Evolutionary conservation across 2,113 vertebrate species (phyloP).

Genomic region (Callocephalon fimbriatum): DNA sequence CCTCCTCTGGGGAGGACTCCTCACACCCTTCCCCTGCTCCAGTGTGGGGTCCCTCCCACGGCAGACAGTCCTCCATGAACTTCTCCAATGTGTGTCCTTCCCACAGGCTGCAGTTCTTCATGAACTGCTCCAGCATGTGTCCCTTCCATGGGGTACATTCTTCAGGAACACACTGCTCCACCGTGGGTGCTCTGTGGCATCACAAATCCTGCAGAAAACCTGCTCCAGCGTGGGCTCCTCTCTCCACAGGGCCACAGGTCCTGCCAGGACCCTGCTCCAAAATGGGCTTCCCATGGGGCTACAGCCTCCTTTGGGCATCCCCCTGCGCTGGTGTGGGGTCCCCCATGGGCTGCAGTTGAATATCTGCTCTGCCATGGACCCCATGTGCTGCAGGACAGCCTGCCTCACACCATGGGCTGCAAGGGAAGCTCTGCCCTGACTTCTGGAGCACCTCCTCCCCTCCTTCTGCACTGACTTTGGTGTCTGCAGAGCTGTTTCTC

Average conservation of each 20-base stretch:
- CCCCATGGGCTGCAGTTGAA: background rate
- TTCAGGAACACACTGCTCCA: background rate
- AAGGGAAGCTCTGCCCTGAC: background rate
- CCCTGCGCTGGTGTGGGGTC: background rate
- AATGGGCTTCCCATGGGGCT: background rate
- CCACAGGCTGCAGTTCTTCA: background rate
- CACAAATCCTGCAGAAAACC: background rate
- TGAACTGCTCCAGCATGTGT: background rate
- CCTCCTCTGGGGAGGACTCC: background rate
- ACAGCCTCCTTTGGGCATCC: background rate
- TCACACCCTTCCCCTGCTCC: background rate
- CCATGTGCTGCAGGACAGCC: background rate
- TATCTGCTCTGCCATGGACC: background rate
- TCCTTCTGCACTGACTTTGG: background rate
- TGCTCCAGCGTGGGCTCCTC: background rate
- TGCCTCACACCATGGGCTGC: background rate
- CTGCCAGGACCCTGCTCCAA: background rate
- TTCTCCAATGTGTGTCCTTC: accelerated
- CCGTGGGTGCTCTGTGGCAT: background rate
- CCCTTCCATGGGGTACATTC: background rate
- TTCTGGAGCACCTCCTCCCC: background rate
- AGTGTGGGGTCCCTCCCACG: too few species aligned
- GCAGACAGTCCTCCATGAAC: background rate
- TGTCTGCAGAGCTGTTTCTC: background rate
- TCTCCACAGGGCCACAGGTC: background rate